phyloP scores from a whole-genome alignment of 2,113 vertebrate species.

The Aleadryas rufinucha region DNA sequence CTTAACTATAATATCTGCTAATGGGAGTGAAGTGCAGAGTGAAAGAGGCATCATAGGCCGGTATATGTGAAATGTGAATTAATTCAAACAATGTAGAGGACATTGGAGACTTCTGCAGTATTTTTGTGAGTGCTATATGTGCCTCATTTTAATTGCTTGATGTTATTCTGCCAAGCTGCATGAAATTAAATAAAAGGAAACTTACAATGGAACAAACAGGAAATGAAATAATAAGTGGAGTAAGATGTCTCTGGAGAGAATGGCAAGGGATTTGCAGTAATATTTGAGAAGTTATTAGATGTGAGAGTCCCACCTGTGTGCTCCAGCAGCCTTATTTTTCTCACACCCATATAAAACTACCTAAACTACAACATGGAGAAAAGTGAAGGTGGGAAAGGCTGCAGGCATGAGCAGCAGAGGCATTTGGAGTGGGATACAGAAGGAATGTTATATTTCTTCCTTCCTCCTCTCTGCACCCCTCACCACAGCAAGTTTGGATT shows the following conservation, averaged over 20 bases:
- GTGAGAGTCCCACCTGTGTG: slow-evolving; percentile 11
- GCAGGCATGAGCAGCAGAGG: neutral
- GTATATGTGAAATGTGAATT: neutral
- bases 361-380: neutral
- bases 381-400: neutral
- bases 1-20: slow-evolving; percentile 2
- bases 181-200: slow-evolving; percentile 30
- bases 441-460: neutral
- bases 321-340: slow-evolving; percentile 13
- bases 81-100: neutral
- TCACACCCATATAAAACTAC: neutral
- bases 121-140: neutral
- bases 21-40: neutral
- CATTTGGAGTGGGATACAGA: neutral
- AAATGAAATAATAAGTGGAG: slow-evolving; percentile 27
- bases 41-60: neutral
- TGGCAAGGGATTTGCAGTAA: neutral
- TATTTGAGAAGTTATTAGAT: slow-evolving; percentile 32
- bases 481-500: neutral
- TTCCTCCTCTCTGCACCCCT: neutral
- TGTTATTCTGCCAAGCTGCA: slow-evolving; percentile 6
- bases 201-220: slow-evolving; percentile 3
- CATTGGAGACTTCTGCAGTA: neutral
- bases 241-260: slow-evolving; percentile 13
- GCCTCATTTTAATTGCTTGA: slow-evolving; percentile 22